Evolutionary conservation across 1,140 invertebrate species (phyloP), one percentile per base, ranked within the genome.

Genomic region (Drosophila lini): DNA sequence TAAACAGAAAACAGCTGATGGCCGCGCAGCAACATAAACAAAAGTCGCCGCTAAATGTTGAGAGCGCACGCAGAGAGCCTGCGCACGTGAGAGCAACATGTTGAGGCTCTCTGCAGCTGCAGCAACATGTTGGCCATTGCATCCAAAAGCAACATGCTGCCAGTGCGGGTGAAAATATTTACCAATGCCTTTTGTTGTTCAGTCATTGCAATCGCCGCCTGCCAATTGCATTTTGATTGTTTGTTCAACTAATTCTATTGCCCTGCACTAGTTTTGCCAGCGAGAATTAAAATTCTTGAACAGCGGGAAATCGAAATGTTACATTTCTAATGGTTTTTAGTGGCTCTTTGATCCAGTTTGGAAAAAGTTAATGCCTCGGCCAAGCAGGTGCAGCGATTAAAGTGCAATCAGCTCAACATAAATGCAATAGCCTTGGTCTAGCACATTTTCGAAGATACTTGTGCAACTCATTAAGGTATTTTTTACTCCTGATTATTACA

Each of bases 1-100:
- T 76, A 76, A 78, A 78, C 74, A 78, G 44, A 70, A 58, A 78
- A 78, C 75, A 78, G 75, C 75, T 78, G 75, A 70, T 48, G 5
- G 50, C 3, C 34, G 32, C 16, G 34, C 53, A 61, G 53, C 47
- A 74, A 77, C 71, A 77, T 60, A 77, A 76, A 77, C 74, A 77
- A 67, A 50, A 41, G 61, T 6, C 15, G 60, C 60, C 48, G 67
- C 58, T 44, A 38, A 16, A 32, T 38, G 41, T 47, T 32, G 57
- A 40, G 67, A 76, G 70, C 44, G 50, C 38, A 3, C 0, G 50
- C 5, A 53, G 41, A 53, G 32, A 42, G 53, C n/a, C 28, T 44
- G 74, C 56, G 74, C 74, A 62, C 74, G 57, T 69, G 74, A 50
- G 31, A 40, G 68, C 50, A 74, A 63, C 52, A 74, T 58, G 59